These are phyloP conservation scores for Megathymus violae DNA, from an alignment of 1,140 invertebrate genomes.

Conservation along the genomic window DNA sequence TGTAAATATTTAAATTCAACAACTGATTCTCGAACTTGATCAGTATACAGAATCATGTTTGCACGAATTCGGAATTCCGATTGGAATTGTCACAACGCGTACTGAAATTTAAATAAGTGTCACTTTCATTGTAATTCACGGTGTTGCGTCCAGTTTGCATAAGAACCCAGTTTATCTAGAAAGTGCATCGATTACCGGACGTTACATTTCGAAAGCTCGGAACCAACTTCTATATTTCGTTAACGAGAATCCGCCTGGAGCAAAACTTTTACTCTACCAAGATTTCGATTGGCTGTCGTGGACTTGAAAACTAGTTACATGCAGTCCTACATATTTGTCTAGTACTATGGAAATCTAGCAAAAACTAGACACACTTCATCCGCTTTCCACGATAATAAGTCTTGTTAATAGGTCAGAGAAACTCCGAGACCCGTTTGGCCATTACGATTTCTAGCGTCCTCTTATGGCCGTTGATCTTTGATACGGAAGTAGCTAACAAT, in stretches of 20 bases:
- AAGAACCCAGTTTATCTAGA: slow-evolving; percentile 75
- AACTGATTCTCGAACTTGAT: slow-evolving; percentile 30
- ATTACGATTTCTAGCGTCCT: slow-evolving; percentile 59
- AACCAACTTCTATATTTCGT: slow-evolving; percentile 74
- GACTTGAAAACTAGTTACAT: slow-evolving; percentile 65
- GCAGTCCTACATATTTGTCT: slow-evolving; percentile 60
- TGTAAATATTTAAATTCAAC: neutral
- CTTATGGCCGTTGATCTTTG: slow-evolving; percentile 42
- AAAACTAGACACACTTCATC: slow-evolving; percentile 67
- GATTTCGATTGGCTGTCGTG: slow-evolving; percentile 60
- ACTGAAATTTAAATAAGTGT: slow-evolving; percentile 56
- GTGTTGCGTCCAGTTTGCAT: slow-evolving; percentile 77
- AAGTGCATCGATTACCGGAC: slow-evolving; percentile 71
- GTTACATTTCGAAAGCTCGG: slow-evolving; percentile 74
- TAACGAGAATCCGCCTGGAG: slow-evolving; percentile 67
- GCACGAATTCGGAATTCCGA: slow-evolving; percentile 46
- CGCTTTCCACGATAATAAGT: slow-evolving; percentile 74
- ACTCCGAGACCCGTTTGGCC: slow-evolving; percentile 56
- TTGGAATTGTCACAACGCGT: slow-evolving; percentile 55
- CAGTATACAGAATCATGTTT: slow-evolving; percentile 35
- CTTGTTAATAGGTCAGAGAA: slow-evolving; percentile 75
- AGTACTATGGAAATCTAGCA: slow-evolving; percentile 65
- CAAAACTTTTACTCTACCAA: slow-evolving; percentile 69
- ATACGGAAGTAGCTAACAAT: slow-evolving; percentile 42
- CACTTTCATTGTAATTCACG: slow-evolving; percentile 71